Evolutionary conservation across 1,140 invertebrate genomes (phyloP), one percentile per base, ranked within the genome.

Genomic region (Agrypnia vestita): DNA sequence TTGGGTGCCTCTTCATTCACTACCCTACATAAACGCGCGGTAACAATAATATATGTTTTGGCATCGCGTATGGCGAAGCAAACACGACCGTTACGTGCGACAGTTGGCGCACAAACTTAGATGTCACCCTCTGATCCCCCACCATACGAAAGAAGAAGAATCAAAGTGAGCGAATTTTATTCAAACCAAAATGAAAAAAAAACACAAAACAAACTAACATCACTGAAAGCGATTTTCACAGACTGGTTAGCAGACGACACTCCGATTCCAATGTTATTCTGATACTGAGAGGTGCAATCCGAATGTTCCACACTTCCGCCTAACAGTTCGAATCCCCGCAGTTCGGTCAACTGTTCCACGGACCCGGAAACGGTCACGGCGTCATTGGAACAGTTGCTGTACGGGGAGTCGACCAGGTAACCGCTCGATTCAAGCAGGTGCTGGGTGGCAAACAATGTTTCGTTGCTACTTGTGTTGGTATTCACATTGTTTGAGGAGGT

Each of bases 221-320:
- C 87, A 74, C 86, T 86, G 78, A 84, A 88, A 43, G 84, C 84
- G 47, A 86, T 84, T 19, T 84, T 83, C 13, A 86, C 84, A 74
- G 76, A 59, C 8, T 43, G 61, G 19, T 78, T 77, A 82, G 85
- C 67, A 82, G 71, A 51, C 8, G 47, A n/a, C 8, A 12, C n/a
- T 17, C 76, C 67, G 15, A 75, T 75, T 59, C 53, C 53, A 53
- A 59, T 46, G n/a, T 44, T 61, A 46, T 43, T 44, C 59, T 64
- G 61, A 67, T 53, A 77, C 0, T 25, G 75, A 6, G 73, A 13
- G 10, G 25, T 3, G 72, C 53, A 56, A 59, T 61, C 55, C 4
- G 51, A 43, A 0, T 35, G 25, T 35, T 75, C 35, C 21, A 44
- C 53, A 25, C 9, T 46, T 43, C 44, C 8, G 1, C 44, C 61